Evolutionary conservation across 2,888 invertebrate genomes (phyloP), one percentile per base, ranked within the genome.

Genomic region (Alcis repandata): DNA sequence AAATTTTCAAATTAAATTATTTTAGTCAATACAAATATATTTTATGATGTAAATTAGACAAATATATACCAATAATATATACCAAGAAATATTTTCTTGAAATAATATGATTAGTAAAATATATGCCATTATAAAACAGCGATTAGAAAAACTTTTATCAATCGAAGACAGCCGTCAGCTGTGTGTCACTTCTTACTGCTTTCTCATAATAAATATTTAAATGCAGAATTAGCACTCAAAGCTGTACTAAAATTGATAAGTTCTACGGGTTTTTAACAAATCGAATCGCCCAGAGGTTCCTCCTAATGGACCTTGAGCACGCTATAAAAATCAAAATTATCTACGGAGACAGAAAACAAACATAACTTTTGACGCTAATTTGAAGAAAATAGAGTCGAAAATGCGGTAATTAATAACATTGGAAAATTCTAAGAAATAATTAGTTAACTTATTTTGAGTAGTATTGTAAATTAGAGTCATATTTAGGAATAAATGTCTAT

Each of bases 281-380:
- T 67, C 62, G 68, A 64, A 68, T 68, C 65, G 63, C 36, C 54
- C 57, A 15, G 53, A 65, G 56, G 49, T 57, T 58, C 54, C 52
- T 41, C 51, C 66, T 74, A 70, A 74, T 71, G 60, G 68, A 48
- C 63, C 36, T 61, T 71, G 68, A 72, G 71, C 69, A 72, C 69
- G 71, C 69, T 40, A 63, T 71, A 63, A 62, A 67, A 69, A 71
- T 61, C 52, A 40, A 48, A 67, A 60, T 66, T 60, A 70, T 69
- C 63, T 66, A 64, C 53, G 67, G 56, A 58, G 43, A 59, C 46
- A 46, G 53, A 63, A 68, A 64, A 58, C 53, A 62, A 60, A 60
- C 41, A 66, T 32, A 33, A 19, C 11, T 8, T 45, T 33, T 52
- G 20, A 59, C 27, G 32, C 46, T 57, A 63, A 67, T 33, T 22